Base-by-base conservation (phyloP, 2,888 invertebrate species). In the Sphaerophoria rueppellii region DNA sequence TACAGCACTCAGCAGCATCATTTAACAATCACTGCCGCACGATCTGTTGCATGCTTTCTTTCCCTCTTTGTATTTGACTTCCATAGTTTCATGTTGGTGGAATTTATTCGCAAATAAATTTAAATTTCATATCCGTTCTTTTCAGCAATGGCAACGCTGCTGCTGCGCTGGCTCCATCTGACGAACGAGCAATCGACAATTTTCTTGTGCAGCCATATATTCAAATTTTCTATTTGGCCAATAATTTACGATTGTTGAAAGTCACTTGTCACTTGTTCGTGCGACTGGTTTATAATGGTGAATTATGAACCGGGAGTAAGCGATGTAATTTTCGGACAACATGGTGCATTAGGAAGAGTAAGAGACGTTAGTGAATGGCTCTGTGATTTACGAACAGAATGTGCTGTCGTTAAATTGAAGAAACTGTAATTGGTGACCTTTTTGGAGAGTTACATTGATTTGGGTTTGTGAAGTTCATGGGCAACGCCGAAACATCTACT, bases 221-320 rank as follows among this genome's bases (percentile, higher is more conserved):
- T 83, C 79, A 83, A 83, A 83, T 83, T 79, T 72, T 61, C 32
- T 50, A 69, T 69, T 79, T 24, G 82, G 83, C 65, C 24, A 76
- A 79, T 83, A 83, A 79, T 72, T 83, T 83, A 83, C 83, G 80
- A 83, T 83, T 79, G 83, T 83, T 83, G 79, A 76, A 61, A 83
- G 83, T 83, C 79, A 83, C 83, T 83, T 83, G 83, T 83, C 83
- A 79, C 83, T 79, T 83, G 83, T 83, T 79, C 75, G 79, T 72
- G 24, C 24, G 83, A 83, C 83, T 83, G 83, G 83, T 79, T 83
- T 83, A 83, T 79, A 83, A 80, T 80, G 79, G 83, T 83, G 79
- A 83, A 46, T 83, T 83, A 83, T 83, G 79, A 79, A 83, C 83
- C 79, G 50, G 61, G 75, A 72, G 75, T 69, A 72, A 70, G 52